These are phyloP conservation scores for Papilio demoleus DNA, from an alignment of 2,888 invertebrate genomes.

Conservation along the genomic window DNA sequence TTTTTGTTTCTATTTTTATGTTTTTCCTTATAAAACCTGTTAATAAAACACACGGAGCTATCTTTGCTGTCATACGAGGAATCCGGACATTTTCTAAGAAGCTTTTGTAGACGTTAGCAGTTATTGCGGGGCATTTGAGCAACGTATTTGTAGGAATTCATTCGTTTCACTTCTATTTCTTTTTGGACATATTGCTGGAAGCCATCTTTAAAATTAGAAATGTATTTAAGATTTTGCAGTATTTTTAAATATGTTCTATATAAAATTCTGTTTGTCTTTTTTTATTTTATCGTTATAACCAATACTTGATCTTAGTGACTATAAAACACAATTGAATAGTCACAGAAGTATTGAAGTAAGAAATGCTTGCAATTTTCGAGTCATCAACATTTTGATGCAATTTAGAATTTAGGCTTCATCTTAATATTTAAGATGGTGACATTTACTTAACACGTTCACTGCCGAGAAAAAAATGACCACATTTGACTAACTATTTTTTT, in stretches of 20 bases:
- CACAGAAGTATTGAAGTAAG: no score
- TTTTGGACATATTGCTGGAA: slow-evolving; percentile 25
- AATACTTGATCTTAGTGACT: no score
- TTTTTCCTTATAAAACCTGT: slow-evolving; percentile 3
- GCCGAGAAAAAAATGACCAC: no score
- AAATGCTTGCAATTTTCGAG: no score
- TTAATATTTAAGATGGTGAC: no score
- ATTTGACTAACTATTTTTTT: no score
- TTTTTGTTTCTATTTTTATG: background rate
- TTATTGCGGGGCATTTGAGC: slow-evolving; percentile 34
- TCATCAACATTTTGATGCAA: no score
- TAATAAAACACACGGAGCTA: slow-evolving; percentile 11
- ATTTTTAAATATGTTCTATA: background rate
- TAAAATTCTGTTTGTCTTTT: no score
- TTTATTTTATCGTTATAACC: no score
- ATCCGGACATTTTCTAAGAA: slow-evolving; percentile 38
- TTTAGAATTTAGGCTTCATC: no score
- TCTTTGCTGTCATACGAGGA: slow-evolving; percentile 17
- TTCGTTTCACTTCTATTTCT: slow-evolving; percentile 33
- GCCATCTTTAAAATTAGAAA: slow-evolving; percentile 27
- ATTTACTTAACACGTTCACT: no score
- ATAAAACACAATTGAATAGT: no score
- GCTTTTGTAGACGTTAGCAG: slow-evolving; percentile 34
- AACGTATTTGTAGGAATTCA: slow-evolving; percentile 39
- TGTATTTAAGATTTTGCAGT: slow-evolving; percentile 3